Evolutionary conservation across 2,797 vertebrate species (phyloP), one percentile per base, ranked within the genome.

Genomic region (Glossophaga mutica): DNA sequence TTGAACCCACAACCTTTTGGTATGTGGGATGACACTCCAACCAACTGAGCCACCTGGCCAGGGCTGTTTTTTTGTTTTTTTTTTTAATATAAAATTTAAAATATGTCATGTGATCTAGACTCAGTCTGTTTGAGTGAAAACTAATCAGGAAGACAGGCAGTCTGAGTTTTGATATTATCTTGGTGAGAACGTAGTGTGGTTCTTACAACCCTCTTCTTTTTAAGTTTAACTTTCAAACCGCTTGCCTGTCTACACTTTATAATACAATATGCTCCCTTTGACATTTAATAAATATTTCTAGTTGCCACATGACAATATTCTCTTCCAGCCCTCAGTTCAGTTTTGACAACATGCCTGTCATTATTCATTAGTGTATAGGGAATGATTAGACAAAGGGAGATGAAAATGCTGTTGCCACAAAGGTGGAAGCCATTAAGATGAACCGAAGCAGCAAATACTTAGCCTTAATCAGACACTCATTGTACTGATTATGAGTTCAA

Each of bases 401-500:
- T 50, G 62, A 5, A 14, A 50, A 3, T 79, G 12, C 46, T 78
- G 3, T 83, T 87, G 39, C 14, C 18, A 74, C 24, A 37, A 65
- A 91, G 29, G 46, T 68, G 18, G n/a, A 68, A 12, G 32, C 34
- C 46, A 39, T 74, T 44, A 73, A 44, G 55, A 73, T 26, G 46
- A 50, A 82, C 26, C 8, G 12, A 83, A 81, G 52, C 21, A 48
- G 34, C 70, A 93, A 50, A 78, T 87, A 46, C 48, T 83, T 90
- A 87, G 37, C 12, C 39, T 87, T 62, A 87, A 71, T 87, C 70
- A 87, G 81, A 50, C 16, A 18, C 22, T 78, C 39, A 57, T 67
- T 79, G 29, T 90, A 39, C n/a, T 78, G 44, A 77, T 77, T 92
- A 78, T 48, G 52, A 90, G 37, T 90, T 96, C 44, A 87, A 32